Evolutionary conservation across 2,888 invertebrate genomes (phyloP).

Genomic region (Ethmia dodecea): DNA sequence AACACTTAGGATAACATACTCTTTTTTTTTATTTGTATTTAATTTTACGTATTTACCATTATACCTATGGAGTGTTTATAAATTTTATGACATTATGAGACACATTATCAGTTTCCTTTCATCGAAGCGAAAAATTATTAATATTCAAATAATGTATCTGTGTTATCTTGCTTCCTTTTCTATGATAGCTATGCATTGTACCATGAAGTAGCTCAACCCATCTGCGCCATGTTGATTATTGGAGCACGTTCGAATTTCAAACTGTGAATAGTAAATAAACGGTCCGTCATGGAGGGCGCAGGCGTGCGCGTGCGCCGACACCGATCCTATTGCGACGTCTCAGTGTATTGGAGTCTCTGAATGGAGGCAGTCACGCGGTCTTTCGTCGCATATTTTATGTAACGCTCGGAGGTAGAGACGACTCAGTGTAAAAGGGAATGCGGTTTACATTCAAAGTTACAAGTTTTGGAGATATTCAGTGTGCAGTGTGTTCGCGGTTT

Average conservation of each 20-base stretch:
- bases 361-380: conserved; percentile 61
- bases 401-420: conserved; percentile 31
- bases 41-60: too few species aligned
- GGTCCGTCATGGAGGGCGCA: conserved; percentile 51
- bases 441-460: conserved; percentile 26
- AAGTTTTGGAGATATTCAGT: conserved; percentile 20
- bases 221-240: conserved; percentile 60
- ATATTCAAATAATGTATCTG: too few species aligned
- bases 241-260: conserved; percentile 65
- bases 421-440: conserved; percentile 34
- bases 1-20: too few species aligned
- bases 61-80: too few species aligned
- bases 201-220: conserved; percentile 35
- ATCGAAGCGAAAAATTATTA: too few species aligned
- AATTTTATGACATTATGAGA: too few species aligned
- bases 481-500: conserved; percentile 36
- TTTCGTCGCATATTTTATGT: conserved; percentile 25
- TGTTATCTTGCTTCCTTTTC: conserved; percentile 21
- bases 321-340: conserved; percentile 19
- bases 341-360: conserved; percentile 64
- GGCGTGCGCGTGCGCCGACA: conserved; percentile 56
- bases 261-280: conserved; percentile 73
- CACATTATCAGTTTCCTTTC: too few species aligned
- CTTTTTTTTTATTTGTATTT: too few species aligned
- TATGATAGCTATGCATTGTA: conserved; percentile 23